phyloP scores from a whole-genome alignment of 2,797 vertebrate species.

The Mustela erminea region DNA sequence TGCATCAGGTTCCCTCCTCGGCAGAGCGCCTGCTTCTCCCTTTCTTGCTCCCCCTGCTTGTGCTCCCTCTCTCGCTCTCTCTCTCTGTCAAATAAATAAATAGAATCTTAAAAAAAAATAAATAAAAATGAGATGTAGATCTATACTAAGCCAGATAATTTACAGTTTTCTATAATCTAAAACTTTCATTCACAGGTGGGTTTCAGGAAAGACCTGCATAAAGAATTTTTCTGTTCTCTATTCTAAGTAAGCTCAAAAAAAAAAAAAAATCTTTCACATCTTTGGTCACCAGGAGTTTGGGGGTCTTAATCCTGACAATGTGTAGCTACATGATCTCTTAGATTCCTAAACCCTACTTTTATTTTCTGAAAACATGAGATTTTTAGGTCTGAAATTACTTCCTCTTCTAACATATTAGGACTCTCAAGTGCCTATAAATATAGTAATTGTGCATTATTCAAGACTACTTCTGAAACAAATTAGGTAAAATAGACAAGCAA shows the following conservation, averaged over 20 bases:
- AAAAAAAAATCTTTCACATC: neutral
- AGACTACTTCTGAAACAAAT: neutral
- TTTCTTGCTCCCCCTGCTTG: too few species aligned
- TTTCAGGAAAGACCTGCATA: slow-evolving; percentile 19
- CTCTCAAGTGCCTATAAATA: neutral
- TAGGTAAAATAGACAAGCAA: neutral
- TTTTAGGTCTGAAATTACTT: neutral
- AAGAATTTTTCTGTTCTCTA: neutral
- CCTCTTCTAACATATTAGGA: neutral
- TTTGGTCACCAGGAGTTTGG: neutral
- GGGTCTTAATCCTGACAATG: neutral
- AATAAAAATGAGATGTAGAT: neutral
- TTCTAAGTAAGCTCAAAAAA: neutral
- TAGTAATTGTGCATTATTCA: neutral
- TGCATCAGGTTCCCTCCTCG: too few species aligned
- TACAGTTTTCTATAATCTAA: neutral
- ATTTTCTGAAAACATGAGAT: neutral
- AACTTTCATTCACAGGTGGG: neutral
- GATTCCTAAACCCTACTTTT: neutral
- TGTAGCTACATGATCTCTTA: neutral
- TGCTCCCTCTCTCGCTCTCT: too few species aligned
- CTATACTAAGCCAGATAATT: neutral
- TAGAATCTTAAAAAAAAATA: too few species aligned
- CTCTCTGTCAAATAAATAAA: too few species aligned
- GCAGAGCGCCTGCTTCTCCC: too few species aligned